Evolutionary conservation across 2,797 vertebrate species (phyloP), one percentile per base, ranked within the genome.

Genomic region (Sciurus vulgaris): DNA sequence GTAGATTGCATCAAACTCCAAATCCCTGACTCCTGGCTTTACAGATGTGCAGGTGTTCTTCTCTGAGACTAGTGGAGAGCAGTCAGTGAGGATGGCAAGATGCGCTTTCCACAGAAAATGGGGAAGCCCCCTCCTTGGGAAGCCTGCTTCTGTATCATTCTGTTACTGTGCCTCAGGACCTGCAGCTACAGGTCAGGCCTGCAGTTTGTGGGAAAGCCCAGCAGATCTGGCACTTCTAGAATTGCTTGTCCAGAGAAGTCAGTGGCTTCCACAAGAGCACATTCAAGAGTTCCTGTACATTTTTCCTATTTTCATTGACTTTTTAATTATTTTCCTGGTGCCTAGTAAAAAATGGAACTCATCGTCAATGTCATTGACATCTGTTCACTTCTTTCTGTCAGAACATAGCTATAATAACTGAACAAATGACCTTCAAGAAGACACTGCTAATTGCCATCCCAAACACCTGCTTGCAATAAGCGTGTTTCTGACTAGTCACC

Each of bases 371-470:
- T 76, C 30, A 87, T 49, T 65, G 89, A 20, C 0, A 35, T 38
- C 47, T 12, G 7, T 95, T 90, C 78, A 63, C 84, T 93, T 97
- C 89, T 92, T 72, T 67, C 54, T 82, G 59, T 12, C n/a, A 70
- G 67, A 90, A 86, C 26, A 49, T 24, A 30, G 26, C 59, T 87
- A 86, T 47, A 83, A 61, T 22, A 88, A 67, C 49, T 24, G 88
- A 93, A 84, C 67, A 72, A 89, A 79, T 56, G 59, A 76, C 47
- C 72, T 79, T 95, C 28, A 33, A 28, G 11, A 41, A 85, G 88
- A 94, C 54, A 78, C 4, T 30, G 41, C 44, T 54, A 72, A 51
- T 54, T 84, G 54, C 28, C 83, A 63, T 76, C 17, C 35, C 30
- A 65, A 56, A 49, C 33, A 49, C 33, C 73, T 69, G 49, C 5